Evolutionary conservation across 1,140 invertebrate species (phyloP).

Genomic region (Drosophila guanche): DNA sequence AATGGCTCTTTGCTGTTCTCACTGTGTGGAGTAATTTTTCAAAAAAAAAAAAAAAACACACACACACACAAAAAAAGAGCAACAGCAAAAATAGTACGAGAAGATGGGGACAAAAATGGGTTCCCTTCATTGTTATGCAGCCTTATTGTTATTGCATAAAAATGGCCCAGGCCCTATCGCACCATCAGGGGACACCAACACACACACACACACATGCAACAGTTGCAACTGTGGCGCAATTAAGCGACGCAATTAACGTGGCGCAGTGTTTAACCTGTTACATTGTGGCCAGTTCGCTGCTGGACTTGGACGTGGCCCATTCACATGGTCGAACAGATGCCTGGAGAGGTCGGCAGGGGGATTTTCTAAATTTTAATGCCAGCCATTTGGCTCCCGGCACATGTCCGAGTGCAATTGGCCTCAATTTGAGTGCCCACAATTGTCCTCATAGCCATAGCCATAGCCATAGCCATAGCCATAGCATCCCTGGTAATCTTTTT

Average conservation of each 20-base stretch:
- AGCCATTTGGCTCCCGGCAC: slow-evolving; percentile 53
- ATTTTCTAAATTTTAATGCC: slow-evolving; percentile 81
- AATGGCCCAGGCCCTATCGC: slow-evolving; percentile 41
- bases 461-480: slow-evolving; percentile 6
- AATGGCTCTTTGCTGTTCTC: slow-evolving; percentile 70
- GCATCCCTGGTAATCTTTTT: slow-evolving; percentile 18
- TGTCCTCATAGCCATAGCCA: slow-evolving; percentile 46
- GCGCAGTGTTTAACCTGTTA: slow-evolving; percentile 79
- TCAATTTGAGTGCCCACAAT: slow-evolving; percentile 74
- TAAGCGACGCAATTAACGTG: slow-evolving; percentile 79
- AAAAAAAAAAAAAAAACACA: slow-evolving; percentile 47
- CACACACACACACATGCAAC: slow-evolving; percentile 54
- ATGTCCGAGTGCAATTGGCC: slow-evolving; percentile 61
- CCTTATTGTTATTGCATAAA: slow-evolving; percentile 81
- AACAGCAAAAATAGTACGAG: too few species aligned
- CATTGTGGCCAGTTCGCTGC: slow-evolving; percentile 28
- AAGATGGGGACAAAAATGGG: slow-evolving; percentile 11
- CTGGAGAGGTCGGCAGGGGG: slow-evolving; percentile 2
- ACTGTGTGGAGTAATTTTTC: slow-evolving; percentile 70
- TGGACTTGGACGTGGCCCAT: slow-evolving; percentile 44
- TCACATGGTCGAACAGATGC: slow-evolving; percentile 30
- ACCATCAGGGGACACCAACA: neutral
- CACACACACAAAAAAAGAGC: too few species aligned
- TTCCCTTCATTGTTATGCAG: slow-evolving; percentile 73
- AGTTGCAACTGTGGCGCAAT: slow-evolving; percentile 76